Evolutionary conservation across 2,797 vertebrate genomes (phyloP).

Genomic region (Artibeus jamaicensis): DNA sequence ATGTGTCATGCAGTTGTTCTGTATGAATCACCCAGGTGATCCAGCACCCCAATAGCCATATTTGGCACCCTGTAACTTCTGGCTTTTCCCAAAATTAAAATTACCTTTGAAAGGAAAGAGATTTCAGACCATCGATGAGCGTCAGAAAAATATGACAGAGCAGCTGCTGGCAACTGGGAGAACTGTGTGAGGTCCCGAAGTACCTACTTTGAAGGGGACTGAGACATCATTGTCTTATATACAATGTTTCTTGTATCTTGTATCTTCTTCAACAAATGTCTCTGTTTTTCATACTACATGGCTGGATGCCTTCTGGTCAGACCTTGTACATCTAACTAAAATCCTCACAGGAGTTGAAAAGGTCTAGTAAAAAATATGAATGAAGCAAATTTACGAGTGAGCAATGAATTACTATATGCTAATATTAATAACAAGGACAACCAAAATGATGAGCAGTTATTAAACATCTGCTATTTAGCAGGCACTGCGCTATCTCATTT

Average conservation of each 20-base stretch:
- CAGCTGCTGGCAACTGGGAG: not conserved
- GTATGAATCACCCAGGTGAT: not conserved
- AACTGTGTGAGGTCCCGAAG: not conserved
- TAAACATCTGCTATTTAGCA: not conserved
- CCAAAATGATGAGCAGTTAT: not conserved
- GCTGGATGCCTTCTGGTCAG: not conserved
- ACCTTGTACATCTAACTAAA: not conserved
- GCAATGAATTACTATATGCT: not conserved
- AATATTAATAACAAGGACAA: not conserved
- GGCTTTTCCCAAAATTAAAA: not conserved
- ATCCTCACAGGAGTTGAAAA: not conserved
- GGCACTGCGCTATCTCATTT: not conserved
- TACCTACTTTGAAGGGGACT: not conserved
- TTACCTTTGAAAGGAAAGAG: not conserved
- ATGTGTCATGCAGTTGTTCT: not conserved
- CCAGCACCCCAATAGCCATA: not conserved
- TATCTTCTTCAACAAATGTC: not conserved
- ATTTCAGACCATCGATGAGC: not conserved
- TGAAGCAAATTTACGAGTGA: not conserved
- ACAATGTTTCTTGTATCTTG: not conserved
- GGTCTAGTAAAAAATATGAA: conserved; percentile 31
- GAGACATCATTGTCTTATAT: not conserved
- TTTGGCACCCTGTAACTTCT: not conserved
- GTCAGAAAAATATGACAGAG: not conserved
- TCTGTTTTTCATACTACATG: not conserved